Evolutionary conservation across 2,888 invertebrate genomes (phyloP), one percentile per base, ranked within the genome.

Genomic region (Tachina fera): DNA sequence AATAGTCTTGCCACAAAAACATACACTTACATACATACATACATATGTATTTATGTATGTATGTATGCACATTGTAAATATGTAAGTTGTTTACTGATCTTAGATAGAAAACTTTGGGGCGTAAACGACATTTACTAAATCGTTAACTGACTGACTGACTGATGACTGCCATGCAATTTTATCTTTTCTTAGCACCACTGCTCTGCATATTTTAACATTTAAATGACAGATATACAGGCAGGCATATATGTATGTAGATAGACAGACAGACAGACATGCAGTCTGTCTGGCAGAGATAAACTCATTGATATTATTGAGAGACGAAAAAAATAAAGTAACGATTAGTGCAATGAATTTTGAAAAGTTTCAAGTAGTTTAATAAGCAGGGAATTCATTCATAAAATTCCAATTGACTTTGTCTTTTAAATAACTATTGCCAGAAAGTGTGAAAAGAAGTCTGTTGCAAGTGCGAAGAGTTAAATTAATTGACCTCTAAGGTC

Each of bases 1-100:
- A 82, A 82, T 71, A 79, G 65, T 70, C 74, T 70, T 63, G 85
- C 60, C 70, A 85, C 74, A 85, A 63, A 68, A 47, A 45, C 6
- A 80, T 5, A 71, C 49, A 65, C 60, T 45, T 47, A 31, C 31
- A 31, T 31, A 22, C 3, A 22, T 22, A 3, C 4, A 31, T 4
- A 31, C 4, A 31, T 3, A 31, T 31, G 31, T 31, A n/a, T n/a
- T n/a, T n/a, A n/a, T n/a, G n/a, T n/a, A n/a, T n/a, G n/a, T n/a
- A n/a, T n/a, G n/a, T n/a, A n/a, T n/a, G n/a, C n/a, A n/a, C n/a
- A n/a, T n/a, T n/a, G n/a, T n/a, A 31, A 0, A 4, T 31, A 31
- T 31, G 31, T 31, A 72, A 47, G 47, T 63, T 43, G 78, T 77
- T 45, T 39, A 8, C 13, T 53, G 71, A 74, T 80, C 67, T 49